Evolutionary conservation across 2,888 invertebrate species (phyloP), one percentile per base, ranked within the genome.

Genomic region (Pyrrhosoma nymphula): DNA sequence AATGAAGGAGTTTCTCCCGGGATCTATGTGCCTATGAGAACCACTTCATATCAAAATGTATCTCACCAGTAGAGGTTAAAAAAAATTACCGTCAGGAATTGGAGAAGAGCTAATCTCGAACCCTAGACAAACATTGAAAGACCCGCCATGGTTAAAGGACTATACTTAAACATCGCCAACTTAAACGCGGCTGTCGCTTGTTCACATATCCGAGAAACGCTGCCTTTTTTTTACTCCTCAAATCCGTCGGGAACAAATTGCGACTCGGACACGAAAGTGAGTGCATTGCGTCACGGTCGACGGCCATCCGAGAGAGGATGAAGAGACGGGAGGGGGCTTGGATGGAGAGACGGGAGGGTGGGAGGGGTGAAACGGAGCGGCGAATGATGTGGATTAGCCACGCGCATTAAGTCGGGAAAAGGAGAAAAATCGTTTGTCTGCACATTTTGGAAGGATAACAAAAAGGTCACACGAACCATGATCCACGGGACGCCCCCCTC

Each of bases 401-500:
- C 75, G 93, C 93, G 47, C 93, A 75, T 93, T 82, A 47, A 69
- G 93, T 75, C 69, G 93, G 93, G 63, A 14, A 91, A 69, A 63
- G 91, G 91, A 93, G 93, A 93, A 93, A 93, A 93, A 93, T 93
- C 69, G 93, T 93, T 93, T 93, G 93, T 93, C 93, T 93, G 93
- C 93, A 93, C 69, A 69, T 93, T 93, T 55, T 63, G 93, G 69
- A 60, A 93, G 93, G 93, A 69, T 93, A 93, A 93, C 93, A 93
- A 93, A 93, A 93, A 93, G 93, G 93, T 93, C 93, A 47, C 93
- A 75, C 93, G 93, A 93, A 75, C 63, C 69, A 69, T 93, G 93
- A 93, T 93, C 93, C 93, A 69, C 69, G 93, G 69, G 39, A 69
- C 39, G 63, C 63, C 91, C 91, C 47, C 93, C 47, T 69, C 69